Percentiles rank a stretch among this genome's conserved stretches.
Evolutionary conservation across 2,797 vertebrate genomes (phyloP).

Genomic region (Micropoecilia bifurca): DNA sequence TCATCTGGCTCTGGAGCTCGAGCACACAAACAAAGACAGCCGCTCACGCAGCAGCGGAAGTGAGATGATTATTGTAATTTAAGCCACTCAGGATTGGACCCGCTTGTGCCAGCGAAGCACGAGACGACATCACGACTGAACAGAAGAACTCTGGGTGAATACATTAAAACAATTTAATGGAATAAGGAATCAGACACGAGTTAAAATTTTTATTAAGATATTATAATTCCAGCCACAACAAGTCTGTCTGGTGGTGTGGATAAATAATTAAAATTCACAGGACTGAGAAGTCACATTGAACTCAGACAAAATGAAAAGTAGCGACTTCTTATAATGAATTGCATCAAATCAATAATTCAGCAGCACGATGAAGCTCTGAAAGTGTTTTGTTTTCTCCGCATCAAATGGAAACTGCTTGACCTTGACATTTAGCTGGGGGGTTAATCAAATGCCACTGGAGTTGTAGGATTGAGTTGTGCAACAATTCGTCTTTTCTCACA

Average conservation of each 20-base stretch:
- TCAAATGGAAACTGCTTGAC: slow-evolving; percentile 45
- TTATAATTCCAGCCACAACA: slow-evolving; percentile 42
- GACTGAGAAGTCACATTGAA: slow-evolving; percentile 2
- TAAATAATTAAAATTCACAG: slow-evolving; percentile 44
- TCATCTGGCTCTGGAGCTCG: slow-evolving; percentile 46
- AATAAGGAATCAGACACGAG: slow-evolving; percentile 34
- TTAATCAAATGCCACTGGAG: slow-evolving; percentile 55
- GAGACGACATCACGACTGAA: slow-evolving; percentile 28
- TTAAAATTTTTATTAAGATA: slow-evolving; percentile 38
- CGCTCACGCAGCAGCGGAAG: slow-evolving; percentile 54
- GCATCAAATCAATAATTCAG: slow-evolving; percentile 57
- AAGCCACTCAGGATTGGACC: slow-evolving; percentile 47
- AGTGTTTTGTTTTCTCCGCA: slow-evolving; percentile 36
- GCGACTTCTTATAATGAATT: slow-evolving; percentile 33
- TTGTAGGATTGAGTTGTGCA: slow-evolving; percentile 45
- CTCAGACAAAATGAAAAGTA: slow-evolving; percentile 36
- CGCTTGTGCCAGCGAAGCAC: slow-evolving; percentile 27
- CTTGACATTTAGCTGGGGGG: slow-evolving; percentile 60
- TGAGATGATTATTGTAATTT: slow-evolving; percentile 68
- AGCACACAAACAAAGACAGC: slow-evolving; percentile 63
- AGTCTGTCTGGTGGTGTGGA: slow-evolving; percentile 4
- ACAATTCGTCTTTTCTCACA: slow-evolving; percentile 15
- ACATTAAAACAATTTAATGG: slow-evolving; percentile 34
- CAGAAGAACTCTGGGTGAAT: slow-evolving; percentile 13
- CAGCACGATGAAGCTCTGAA: slow-evolving; percentile 33